Percentiles rank a stretch among this genome's conserved stretches.
Evolutionary conservation across 1,140 invertebrate species (phyloP).

Genomic region (Dendrolimus punctatus): DNA sequence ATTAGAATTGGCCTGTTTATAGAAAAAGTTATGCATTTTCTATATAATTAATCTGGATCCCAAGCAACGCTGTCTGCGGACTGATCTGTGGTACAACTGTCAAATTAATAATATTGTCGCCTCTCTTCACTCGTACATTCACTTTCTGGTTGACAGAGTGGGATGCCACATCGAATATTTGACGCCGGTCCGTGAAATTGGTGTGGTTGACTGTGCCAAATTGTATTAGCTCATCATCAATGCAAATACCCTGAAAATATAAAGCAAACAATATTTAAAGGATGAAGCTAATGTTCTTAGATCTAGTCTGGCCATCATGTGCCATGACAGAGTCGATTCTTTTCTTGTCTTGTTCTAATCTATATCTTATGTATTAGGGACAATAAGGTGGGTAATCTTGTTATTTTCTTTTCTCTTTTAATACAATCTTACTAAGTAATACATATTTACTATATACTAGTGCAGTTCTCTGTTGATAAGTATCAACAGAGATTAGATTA

Average conservation of each 20-base stretch:
- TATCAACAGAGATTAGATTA: no score
- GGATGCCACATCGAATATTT: slow-evolving; percentile 81
- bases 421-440: no score
- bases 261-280: slow-evolving; percentile 11
- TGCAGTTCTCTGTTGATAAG: no score
- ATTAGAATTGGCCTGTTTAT: no score
- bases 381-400: no score
- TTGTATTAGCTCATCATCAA: slow-evolving; percentile 82
- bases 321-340: no score
- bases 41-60: slow-evolving; percentile 74
- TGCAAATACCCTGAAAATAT: slow-evolving; percentile 80
- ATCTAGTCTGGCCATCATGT: no score
- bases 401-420: no score
- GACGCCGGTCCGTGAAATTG: slow-evolving; percentile 82
- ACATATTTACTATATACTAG: no score
- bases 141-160: slow-evolving; percentile 80
- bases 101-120: slow-evolving; percentile 65
- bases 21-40: slow-evolving; percentile 2
- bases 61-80: slow-evolving; percentile 82
- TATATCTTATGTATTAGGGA: no score
- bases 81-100: slow-evolving; percentile 80
- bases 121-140: slow-evolving; percentile 75
- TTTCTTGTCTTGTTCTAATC: no score
- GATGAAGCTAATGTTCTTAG: not conserved
- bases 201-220: slow-evolving; percentile 86